Evolutionary conservation across 1,140 invertebrate species (phyloP).

Genomic region (Ditylenchus dipsaci): DNA sequence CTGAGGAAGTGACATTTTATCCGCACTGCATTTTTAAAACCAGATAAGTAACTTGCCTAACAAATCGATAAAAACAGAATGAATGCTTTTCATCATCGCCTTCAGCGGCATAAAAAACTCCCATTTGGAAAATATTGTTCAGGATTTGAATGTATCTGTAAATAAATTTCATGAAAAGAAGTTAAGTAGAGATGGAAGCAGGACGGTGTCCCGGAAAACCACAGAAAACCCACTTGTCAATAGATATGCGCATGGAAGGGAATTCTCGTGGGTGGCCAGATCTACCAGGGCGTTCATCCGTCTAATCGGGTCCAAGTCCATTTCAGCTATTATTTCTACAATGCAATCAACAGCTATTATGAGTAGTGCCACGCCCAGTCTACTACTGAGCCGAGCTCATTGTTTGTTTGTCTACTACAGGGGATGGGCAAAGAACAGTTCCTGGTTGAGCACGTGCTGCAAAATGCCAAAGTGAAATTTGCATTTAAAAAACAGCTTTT

Average conservation of each 20-base stretch:
- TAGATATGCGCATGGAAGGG: background rate
- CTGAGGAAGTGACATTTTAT: too few relatives aligned
- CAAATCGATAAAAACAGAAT: conserved; percentile 4
- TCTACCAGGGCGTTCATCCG: background rate
- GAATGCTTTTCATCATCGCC: conserved; percentile 13
- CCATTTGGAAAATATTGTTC: conserved; percentile 5
- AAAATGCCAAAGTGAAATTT: too few relatives aligned
- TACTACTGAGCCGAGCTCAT: too few relatives aligned
- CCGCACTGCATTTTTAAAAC: too few relatives aligned
- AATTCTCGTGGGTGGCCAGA: background rate
- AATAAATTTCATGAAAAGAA: too few relatives aligned
- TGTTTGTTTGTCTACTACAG: too few relatives aligned
- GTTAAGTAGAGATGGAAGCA: too few relatives aligned
- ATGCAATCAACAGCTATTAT: background rate
- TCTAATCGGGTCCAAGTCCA: background rate
- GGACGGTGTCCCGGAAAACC: too few relatives aligned
- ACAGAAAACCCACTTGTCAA: background rate
- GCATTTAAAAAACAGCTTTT: too few relatives aligned
- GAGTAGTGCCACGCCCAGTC: too few relatives aligned
- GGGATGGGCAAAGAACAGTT: too few relatives aligned
- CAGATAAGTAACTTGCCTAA: conserved; percentile 5
- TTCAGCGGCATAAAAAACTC: conserved; percentile 1
- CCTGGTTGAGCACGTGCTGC: too few relatives aligned
- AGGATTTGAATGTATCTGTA: conserved; percentile 12
- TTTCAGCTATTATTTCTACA: background rate